Conservation (phyloP, 2,113 vertebrate genomes). For the Syrrhaptes paradoxus region DNA sequence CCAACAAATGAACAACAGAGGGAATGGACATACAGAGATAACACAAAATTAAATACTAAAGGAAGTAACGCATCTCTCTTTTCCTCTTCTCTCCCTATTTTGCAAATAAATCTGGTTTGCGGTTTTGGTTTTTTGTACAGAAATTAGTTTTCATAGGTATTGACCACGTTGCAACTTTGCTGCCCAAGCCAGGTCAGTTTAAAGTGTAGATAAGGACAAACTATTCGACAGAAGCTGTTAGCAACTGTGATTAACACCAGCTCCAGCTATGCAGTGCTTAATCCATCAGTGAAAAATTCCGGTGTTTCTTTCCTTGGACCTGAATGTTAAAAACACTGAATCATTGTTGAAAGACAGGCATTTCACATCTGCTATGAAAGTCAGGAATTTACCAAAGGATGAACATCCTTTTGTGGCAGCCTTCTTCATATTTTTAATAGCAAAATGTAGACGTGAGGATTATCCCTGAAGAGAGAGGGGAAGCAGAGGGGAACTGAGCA, state of each 20-base stretch:
- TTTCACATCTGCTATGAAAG: neutral
- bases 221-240: slow-evolving; percentile 8
- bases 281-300: neutral
- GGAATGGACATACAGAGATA: neutral
- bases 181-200: neutral
- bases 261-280: neutral
- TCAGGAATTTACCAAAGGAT: slow-evolving; percentile 40
- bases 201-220: slow-evolving; percentile 7
- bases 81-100: neutral
- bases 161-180: neutral
- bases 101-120: neutral
- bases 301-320: neutral
- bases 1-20: neutral
- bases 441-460: neutral
- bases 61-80: neutral
- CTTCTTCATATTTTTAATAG: neutral
- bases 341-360: slow-evolving; percentile 3
- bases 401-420: slow-evolving; percentile 27
- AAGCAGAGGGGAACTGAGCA: neutral
- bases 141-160: neutral
- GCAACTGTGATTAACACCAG: neutral
- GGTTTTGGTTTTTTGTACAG: neutral
- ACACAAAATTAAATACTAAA: neutral
- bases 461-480: neutral
- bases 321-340: neutral